phyloP scores from a whole-genome alignment of 2,888 invertebrate species.

The Kuschelorhynchus macadamiae region DNA sequence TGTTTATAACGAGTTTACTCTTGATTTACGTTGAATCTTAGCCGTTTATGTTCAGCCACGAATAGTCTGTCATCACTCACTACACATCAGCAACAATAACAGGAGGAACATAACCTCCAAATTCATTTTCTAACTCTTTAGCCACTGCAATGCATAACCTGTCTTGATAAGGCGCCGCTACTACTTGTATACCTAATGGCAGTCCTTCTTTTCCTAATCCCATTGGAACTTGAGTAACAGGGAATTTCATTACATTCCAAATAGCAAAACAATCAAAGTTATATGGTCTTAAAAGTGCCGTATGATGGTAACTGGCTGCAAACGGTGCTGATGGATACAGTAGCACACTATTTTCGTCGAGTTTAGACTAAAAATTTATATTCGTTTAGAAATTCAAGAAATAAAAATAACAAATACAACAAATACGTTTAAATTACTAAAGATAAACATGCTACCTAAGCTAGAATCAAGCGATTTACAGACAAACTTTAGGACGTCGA shows the following conservation, averaged over 20 bases:
- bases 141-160: slow-evolving; percentile 83
- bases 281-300: slow-evolving; percentile 81
- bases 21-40: no score
- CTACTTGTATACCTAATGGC: slow-evolving; percentile 87
- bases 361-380: slow-evolving; percentile 71
- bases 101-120: slow-evolving; percentile 81
- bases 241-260: slow-evolving; percentile 87
- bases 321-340: slow-evolving; percentile 86
- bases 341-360: slow-evolving; percentile 86
- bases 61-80: no score
- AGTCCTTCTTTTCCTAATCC: slow-evolving; percentile 80
- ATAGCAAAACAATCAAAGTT: slow-evolving; percentile 90
- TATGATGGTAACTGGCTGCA: slow-evolving; percentile 87
- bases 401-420: no score
- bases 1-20: no score
- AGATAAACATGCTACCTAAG: no score
- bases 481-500: no score
- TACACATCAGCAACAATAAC: slow-evolving; percentile 19
- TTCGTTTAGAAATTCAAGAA: no score
- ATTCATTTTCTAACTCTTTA: slow-evolving; percentile 75
- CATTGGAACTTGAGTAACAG: slow-evolving; percentile 88
- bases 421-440: no score
- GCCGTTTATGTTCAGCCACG: no score
- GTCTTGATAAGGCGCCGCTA: slow-evolving; percentile 79
- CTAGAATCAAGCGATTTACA: no score